Conservation (phyloP, 2,797 vertebrate species). For the Neopelma chrysocephalum region DNA sequence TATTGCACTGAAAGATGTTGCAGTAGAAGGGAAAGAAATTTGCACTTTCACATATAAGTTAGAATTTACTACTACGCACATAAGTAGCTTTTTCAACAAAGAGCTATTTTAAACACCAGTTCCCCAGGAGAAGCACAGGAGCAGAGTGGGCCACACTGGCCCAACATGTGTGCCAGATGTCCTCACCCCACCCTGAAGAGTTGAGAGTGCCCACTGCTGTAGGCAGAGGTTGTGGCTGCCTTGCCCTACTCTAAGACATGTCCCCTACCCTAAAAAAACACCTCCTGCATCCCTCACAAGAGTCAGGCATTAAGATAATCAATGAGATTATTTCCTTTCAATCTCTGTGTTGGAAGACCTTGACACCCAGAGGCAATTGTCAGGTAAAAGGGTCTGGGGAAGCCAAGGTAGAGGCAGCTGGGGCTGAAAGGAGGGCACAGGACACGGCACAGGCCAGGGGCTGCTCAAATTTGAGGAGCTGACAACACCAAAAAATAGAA, state of each 20-base stretch:
- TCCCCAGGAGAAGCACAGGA: background rate
- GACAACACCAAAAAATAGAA: background rate
- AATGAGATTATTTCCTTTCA: background rate
- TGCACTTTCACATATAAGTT: background rate
- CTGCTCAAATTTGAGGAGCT: background rate
- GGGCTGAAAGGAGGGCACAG: background rate
- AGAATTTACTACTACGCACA: background rate
- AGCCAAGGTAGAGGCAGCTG: rapidly evolving
- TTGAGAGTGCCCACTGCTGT: too few species aligned
- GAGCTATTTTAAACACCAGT: background rate
- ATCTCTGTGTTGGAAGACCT: rapidly evolving
- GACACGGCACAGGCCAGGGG: rapidly evolving
- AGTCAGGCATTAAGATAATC: background rate
- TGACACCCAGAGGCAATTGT: rapidly evolving
- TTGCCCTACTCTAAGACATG: too few species aligned
- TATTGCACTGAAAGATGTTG: background rate
- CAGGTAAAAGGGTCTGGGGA: rapidly evolving
- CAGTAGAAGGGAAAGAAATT: background rate
- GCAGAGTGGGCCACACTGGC: rapidly evolving
- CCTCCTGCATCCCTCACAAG: rapidly evolving
- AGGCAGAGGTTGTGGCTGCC: too few species aligned
- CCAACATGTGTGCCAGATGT: rapidly evolving
- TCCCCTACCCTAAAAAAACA: background rate
- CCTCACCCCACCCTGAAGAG: too few species aligned
- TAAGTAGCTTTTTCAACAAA: background rate